Evolutionary conservation across 2,797 vertebrate species (phyloP), one percentile per base, ranked within the genome.

Genomic region (Neosilurus hyrtlii): DNA sequence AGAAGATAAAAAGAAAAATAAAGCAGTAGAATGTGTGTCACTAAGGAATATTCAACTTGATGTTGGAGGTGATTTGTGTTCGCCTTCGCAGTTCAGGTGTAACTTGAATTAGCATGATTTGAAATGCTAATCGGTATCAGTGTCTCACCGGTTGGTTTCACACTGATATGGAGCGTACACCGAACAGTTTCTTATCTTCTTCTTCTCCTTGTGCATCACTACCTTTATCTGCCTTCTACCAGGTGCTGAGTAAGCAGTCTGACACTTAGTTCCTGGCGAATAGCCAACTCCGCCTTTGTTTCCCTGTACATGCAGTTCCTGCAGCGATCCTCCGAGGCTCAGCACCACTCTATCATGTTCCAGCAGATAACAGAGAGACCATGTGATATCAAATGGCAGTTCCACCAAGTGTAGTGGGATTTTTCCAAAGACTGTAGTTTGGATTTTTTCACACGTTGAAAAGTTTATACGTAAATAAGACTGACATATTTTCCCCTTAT

Each of bases 331-430:
- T 84, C 71, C 72, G 59, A 56, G 73, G 63, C 70, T 75, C 73
- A 72, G 78, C 37, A 8, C 74, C 79, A 66, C 66, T 59, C 62
- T 85, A 85, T 86, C 82, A 73, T 63, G 70, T 77, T n/a, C 56
- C 65, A 54, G 22, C 77, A 82, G 83, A 84, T 84, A 84, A 76
- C 79, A 9, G 6, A 8, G 37, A 62, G 57, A 65, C 61, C 79
- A 76, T 59, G 67, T 11, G 54, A 37, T 30, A 3, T 82, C 66
- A 68, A 12, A 49, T 18, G 20, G 56, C 54, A 52, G 16, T 72
- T 43, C 59, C 63, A 52, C 59, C 77, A 24, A 26, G 51, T 30
- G 3, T 67, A 54, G 74, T 76, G 75, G 37, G 51, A 2, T 79
- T 84, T 66, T 22, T 22, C 30, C 37, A 61, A 30, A 74, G 52